Evolutionary conservation across 30 jellyfish, hydroid and myxozoan species (phyloP).

Genomic region (Morbakka virulenta): DNA sequence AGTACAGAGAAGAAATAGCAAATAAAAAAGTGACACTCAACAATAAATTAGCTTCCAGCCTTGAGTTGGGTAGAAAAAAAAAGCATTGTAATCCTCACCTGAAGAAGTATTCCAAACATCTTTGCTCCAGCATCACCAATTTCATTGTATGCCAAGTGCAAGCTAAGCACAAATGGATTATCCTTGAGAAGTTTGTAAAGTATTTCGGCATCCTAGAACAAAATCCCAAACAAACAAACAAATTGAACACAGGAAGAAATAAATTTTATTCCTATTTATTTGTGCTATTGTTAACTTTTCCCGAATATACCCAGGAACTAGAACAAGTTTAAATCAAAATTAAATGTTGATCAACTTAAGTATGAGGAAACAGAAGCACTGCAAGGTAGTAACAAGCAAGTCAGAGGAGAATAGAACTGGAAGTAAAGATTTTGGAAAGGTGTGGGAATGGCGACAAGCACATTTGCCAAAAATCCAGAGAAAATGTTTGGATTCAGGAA

Average conservation of each 20-base stretch:
- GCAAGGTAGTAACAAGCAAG: too few relatives aligned
- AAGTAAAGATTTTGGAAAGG: too few relatives aligned
- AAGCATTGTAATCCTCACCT: too few relatives aligned
- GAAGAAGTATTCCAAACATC: conserved; percentile 48
- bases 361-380: neutral
- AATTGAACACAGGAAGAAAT: neutral
- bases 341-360: neutral
- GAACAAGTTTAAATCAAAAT: neutral
- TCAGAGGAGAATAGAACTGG: too few relatives aligned
- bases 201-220: conserved; percentile 63
- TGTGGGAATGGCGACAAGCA: too few relatives aligned
- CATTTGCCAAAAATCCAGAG: too few relatives aligned
- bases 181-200: conserved; percentile 37
- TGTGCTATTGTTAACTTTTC: neutral
- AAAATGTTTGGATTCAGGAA: too few relatives aligned
- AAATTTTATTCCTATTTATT: neutral
- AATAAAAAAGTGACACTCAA: too few relatives aligned
- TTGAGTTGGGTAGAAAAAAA: too few relatives aligned
- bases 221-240: neutral
- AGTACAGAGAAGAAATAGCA: too few relatives aligned
- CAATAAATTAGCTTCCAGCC: too few relatives aligned
- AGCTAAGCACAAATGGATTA: conserved; percentile 75
- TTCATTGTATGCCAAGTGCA: conserved; percentile 77
- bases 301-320: neutral
- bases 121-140: conserved; percentile 84